Evolutionary conservation across 2,888 invertebrate genomes (phyloP), one percentile per base, ranked within the genome.

Genomic region (Melolontha melolontha): DNA sequence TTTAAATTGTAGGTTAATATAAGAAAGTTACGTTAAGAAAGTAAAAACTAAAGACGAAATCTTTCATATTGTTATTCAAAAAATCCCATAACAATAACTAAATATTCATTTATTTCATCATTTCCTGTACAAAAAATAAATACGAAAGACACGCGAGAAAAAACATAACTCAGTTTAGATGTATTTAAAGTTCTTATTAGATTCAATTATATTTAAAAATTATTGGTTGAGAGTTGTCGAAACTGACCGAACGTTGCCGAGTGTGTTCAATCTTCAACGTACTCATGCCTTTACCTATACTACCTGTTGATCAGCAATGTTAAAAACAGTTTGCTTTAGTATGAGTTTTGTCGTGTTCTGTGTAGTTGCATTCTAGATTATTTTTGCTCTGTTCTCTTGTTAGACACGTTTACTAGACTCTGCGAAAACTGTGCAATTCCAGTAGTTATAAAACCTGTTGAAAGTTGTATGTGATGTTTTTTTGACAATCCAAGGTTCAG

Each of bases 241-340:
- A 47, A 47, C n/a, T 16, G 29, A 29, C 59, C 59, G 59, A 42
- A 14, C 59, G 14, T 10, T n/a, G 34, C 29, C 59, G 59, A 62
- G 47, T 29, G n/a, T 47, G 29, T 62, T 62, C 34, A 16, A 49
- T 62, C 59, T 62, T 62, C 34, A 10, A 47, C 6, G 47, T 34
- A 14, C 34, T 47, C 39, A 62, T 49, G 47, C 40, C 51, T 66
- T 62, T 63, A 70, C 65, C 70, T 67, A 57, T 64, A 66, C 69
- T 69, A 71, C 71, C 71, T 71, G 71, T 71, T 71, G 71, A 71
- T 67, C 69, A 62, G 67, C 57, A 71, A 69, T 65, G 67, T 69
- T 69, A 64, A 63, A 71, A 71, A 62, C 67, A 71, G 71, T 71
- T 47, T 34, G 59, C 29, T 59, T 47, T 50, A 50, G 55, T 50